phyloP scores from a whole-genome alignment of 2,888 invertebrate species.

The Cacoxenus indagator region DNA sequence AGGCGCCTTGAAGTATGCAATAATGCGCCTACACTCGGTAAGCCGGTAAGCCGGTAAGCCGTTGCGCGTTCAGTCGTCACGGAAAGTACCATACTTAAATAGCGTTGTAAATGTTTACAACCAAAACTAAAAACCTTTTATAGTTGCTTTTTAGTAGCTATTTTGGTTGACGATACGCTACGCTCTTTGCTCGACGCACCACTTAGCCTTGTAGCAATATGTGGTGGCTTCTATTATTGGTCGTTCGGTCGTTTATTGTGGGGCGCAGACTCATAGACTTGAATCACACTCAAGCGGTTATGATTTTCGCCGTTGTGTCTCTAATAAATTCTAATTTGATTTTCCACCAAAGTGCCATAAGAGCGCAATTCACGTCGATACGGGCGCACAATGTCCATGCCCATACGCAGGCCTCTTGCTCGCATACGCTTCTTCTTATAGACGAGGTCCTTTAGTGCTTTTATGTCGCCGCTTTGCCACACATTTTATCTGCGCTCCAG shows the following conservation, averaged over 20 bases:
- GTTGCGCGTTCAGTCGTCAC: no score
- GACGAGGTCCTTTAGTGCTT: slow-evolving; percentile 9
- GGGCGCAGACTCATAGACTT: background rate
- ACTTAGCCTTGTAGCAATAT: background rate
- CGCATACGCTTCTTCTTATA: slow-evolving; percentile 5
- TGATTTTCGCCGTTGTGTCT: slow-evolving; percentile 25
- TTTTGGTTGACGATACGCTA: background rate
- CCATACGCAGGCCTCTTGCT: background rate
- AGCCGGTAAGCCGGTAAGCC: no score
- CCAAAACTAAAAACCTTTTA: slow-evolving; percentile 13
- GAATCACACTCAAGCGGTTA: background rate
- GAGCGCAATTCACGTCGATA: slow-evolving; percentile 50
- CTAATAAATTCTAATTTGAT: slow-evolving; percentile 68
- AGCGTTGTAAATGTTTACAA: background rate
- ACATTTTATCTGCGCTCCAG: background rate
- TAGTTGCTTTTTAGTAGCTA: slow-evolving; percentile 11
- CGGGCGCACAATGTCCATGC: background rate
- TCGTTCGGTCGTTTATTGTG: slow-evolving; percentile 16
- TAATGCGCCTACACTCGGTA: background rate
- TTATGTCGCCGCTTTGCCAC: slow-evolving; percentile 12
- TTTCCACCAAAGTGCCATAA: slow-evolving; percentile 64
- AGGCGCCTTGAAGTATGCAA: background rate
- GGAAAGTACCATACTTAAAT: background rate
- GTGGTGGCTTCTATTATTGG: slow-evolving; percentile 10
- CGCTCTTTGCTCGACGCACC: background rate